Evolutionary conservation across 2,797 vertebrate genomes (phyloP), one percentile per base, ranked within the genome.

Genomic region (Semotilus atromaculatus): DNA sequence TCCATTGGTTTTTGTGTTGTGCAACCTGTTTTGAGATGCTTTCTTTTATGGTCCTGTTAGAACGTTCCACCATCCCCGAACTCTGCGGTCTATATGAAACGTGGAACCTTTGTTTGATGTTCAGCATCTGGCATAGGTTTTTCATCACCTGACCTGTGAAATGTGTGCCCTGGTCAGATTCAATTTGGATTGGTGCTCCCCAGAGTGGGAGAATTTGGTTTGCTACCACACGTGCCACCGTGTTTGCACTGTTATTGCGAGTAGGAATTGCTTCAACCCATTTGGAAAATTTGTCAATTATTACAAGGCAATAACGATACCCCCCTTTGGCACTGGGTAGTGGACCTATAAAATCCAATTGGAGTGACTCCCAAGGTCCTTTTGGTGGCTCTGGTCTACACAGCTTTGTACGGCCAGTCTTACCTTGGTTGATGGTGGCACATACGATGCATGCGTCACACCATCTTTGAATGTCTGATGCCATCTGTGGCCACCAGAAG

Each of bases 41-140:
- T 53, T 53, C 18, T 53, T 60, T 60, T 10, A 23, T 60, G 8
- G 23, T 38, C 0, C 36, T 1, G 7, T 38, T 38, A 3, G 0
- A 23, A 0, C 23, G 55, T 60, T 60, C 10, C 3, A 26, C n/a
- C 1, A 60, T 60, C 0, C 10, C 21, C 0, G 55, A 60, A 3
- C 55, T 60, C 23, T 60, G 55, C 0, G 23, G 23, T 1, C 55
- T 60, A 23, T n/a, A 23, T 0, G 23, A 1, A 1, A 53, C 19
- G 2, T 53, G 51, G 1, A 53, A 53, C 21, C 51, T 53, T 21
- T 53, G 51, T 53, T 21, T 53, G 55, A 23, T 60, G 10, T 67
- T 34, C 10, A 67, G 64, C 64, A 67, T 43, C 11, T 43, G 43
- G 43, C 36, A 38, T 13, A 43, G 0, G 43, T 13, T 1, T 43